phyloP scores from a whole-genome alignment of 1,140 invertebrate genomes.

The Drosophila bocki region DNA sequence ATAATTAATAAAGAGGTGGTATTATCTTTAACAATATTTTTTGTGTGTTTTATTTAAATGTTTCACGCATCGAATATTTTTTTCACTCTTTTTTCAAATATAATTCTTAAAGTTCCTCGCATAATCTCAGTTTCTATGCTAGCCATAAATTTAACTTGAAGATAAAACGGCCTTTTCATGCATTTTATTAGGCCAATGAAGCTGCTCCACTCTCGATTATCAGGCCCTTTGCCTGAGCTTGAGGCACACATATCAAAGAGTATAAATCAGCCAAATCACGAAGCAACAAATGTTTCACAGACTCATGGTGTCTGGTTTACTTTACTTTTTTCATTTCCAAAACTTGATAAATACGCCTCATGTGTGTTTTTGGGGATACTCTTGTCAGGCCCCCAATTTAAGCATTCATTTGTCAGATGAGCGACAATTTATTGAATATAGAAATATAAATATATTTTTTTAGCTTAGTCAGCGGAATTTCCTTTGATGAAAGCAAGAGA shows the following conservation, averaged over 20 bases:
- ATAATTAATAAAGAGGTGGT: background rate
- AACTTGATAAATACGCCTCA: conserved; percentile 44
- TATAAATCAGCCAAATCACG: conserved; percentile 80
- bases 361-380: conserved; percentile 38
- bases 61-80: too few species aligned
- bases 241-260: conserved; percentile 59
- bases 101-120: background rate
- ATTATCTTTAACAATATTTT: too few species aligned
- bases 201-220: conserved; percentile 47
- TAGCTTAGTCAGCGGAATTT: conserved; percentile 52
- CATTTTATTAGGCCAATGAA: conserved; percentile 63
- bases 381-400: conserved; percentile 25
- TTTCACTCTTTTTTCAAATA: too few species aligned
- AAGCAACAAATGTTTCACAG: conserved; percentile 68
- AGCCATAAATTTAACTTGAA: conserved; percentile 50
- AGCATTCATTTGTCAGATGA: conserved; percentile 72
- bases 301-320: conserved; percentile 41
- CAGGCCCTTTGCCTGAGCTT: conserved; percentile 26
- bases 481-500: conserved; percentile 26
- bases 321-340: conserved; percentile 35
- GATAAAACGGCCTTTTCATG: conserved; percentile 33
- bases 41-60: background rate
- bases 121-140: conserved; percentile 13
- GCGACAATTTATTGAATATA: conserved; percentile 60
- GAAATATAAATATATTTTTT: conserved; percentile 5